These are phyloP conservation scores for Pimephales promelas DNA, from an alignment of 2,113 vertebrate species.

Conservation along the genomic window DNA sequence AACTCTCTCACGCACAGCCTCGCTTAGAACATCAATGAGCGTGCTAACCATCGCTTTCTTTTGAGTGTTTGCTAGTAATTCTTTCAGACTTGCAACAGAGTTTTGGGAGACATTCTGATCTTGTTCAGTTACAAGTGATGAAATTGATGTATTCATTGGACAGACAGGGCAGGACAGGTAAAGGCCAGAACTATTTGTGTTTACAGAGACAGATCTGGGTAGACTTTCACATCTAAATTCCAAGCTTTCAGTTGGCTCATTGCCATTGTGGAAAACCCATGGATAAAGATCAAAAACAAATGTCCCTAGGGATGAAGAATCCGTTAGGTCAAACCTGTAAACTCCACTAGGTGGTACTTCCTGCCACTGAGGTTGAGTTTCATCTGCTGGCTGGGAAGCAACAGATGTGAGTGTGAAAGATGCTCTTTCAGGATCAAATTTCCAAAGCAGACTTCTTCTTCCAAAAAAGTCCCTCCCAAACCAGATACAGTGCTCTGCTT, in stretches of 20 bases:
- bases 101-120: background rate
- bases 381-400: constrained; percentile 55
- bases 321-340: constrained; percentile 84
- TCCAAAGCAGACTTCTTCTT: constrained; percentile 92
- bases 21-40: constrained; percentile 80
- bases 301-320: constrained; percentile 54
- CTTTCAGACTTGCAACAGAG: constrained; percentile 69
- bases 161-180: constrained; percentile 74
- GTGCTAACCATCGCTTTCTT: constrained; percentile 65
- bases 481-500: constrained; percentile 82
- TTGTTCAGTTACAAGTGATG: constrained; percentile 24
- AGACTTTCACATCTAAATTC: constrained; percentile 62
- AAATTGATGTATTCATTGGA: constrained; percentile 79
- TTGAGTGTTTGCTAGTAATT: constrained; percentile 68
- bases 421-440: constrained; percentile 58
- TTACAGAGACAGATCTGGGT: constrained; percentile 64
- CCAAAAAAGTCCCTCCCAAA: constrained; percentile 96
- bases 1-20: constrained; percentile 82
- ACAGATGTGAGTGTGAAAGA: constrained; percentile 83
- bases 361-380: constrained; percentile 69
- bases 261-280: constrained; percentile 71
- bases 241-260: constrained; percentile 38
- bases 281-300: constrained; percentile 80
- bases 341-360: constrained; percentile 90
- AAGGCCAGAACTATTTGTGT: constrained; percentile 68